Conservation (phyloP, 92 coral and sea anemone genomes). For the Epizoanthus scotinus region DNA sequence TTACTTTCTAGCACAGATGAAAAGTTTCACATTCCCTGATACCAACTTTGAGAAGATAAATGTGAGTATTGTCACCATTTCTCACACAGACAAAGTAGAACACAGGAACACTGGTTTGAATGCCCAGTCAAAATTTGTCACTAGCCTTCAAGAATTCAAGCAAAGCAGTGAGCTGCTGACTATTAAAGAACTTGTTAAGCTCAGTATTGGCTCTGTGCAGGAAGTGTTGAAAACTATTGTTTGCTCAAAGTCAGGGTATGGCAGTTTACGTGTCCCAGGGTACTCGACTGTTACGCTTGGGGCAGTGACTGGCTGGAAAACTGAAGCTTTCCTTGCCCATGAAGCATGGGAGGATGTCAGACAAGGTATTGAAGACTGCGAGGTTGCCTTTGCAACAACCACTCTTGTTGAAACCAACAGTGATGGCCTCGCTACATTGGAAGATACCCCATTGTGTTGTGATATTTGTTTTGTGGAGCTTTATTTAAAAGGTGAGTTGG, state of each 20-base stretch:
- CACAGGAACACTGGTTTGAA: background rate
- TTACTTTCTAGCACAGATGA: background rate
- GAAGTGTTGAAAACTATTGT: background rate
- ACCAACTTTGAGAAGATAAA: background rate
- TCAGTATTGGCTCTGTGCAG: background rate
- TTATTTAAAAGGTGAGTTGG: conserved; percentile 11
- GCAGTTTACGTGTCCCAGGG: background rate
- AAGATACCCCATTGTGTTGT: conserved; percentile 19
- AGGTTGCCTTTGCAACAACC: background rate
- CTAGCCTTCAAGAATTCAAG: background rate
- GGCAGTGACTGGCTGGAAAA: conserved; percentile 39
- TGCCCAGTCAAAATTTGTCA: conserved; percentile 10
- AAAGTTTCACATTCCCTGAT: background rate
- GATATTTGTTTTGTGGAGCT: conserved; percentile 55
- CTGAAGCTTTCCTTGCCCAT: conserved; percentile 20
- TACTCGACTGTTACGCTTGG: conserved; percentile 35
- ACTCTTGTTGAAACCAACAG: background rate
- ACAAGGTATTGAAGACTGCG: conserved; percentile 6
- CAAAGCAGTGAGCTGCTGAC: background rate
- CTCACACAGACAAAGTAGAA: conserved; percentile 28
- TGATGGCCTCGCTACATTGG: background rate
- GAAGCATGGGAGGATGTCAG: conserved; percentile 38
- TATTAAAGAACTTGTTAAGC: conserved; percentile 33
- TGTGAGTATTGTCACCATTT: conserved; percentile 7
- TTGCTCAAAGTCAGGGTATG: background rate